phyloP scores from a whole-genome alignment of 2,797 vertebrate genomes.

The Pitangus sulphuratus region DNA sequence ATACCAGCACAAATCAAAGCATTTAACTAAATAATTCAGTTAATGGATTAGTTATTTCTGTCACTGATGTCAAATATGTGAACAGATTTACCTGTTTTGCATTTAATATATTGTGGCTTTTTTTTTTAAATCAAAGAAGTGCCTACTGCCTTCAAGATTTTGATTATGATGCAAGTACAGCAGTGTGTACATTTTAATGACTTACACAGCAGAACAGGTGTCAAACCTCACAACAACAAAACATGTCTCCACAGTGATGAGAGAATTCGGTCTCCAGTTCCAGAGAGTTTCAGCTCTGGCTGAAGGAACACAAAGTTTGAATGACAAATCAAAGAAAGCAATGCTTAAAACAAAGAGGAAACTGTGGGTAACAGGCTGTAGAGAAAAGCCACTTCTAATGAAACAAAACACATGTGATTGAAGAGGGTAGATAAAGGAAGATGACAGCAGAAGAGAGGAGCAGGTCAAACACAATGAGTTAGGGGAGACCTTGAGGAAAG shows the following conservation, averaged over 20 bases:
- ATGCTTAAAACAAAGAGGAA: constrained; percentile 21
- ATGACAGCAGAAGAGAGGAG: constrained; percentile 8
- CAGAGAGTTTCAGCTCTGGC: background rate
- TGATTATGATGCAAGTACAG: background rate
- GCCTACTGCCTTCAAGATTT: background rate
- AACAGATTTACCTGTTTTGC: constrained; percentile 1
- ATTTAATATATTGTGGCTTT: background rate
- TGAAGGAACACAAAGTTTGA: background rate
- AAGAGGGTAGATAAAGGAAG: constrained; percentile 50
- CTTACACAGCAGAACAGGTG: background rate
- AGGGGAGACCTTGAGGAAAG: constrained; percentile 27
- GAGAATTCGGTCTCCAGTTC: background rate
- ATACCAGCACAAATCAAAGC: background rate
- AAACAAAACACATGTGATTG: constrained; percentile 23
- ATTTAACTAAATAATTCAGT: background rate
- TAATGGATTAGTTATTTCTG: constrained; percentile 13
- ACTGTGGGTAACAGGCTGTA: background rate
- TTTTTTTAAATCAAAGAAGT: background rate
- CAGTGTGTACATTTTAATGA: background rate
- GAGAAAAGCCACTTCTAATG: constrained; percentile 15
- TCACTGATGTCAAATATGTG: background rate
- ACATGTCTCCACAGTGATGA: background rate
- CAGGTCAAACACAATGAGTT: background rate
- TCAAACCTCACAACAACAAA: constrained; percentile 13
- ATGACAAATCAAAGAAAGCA: constrained; percentile 49